Conservation (phyloP, 1,140 invertebrate species). For the Ridgeia piscesae region DNA sequence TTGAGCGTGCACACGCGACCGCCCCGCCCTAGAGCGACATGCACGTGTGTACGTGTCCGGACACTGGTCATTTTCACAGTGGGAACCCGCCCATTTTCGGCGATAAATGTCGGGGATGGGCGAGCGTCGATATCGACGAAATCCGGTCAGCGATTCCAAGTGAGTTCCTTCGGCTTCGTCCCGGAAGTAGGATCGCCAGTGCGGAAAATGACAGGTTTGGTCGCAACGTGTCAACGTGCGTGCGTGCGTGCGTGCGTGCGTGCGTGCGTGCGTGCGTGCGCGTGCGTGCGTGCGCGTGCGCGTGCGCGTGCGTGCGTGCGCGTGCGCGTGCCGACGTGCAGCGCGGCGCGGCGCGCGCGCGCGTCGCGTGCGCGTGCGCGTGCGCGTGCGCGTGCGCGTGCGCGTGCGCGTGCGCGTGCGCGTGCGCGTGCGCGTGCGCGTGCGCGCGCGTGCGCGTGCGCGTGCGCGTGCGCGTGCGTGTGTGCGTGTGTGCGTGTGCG, state of each 20-base stretch:
- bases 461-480: too few relatives aligned
- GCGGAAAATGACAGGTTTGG: background rate
- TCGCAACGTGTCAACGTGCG: background rate
- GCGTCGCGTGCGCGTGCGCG: too few relatives aligned
- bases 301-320: too few relatives aligned
- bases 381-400: too few relatives aligned
- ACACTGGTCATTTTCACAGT: background rate
- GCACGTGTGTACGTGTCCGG: background rate
- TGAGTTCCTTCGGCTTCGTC: background rate
- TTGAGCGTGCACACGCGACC: background rate
- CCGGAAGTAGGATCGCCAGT: background rate
- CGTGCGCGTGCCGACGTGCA: too few relatives aligned
- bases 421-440: too few relatives aligned
- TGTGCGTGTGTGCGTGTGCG: too few relatives aligned
- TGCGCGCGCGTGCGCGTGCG: too few relatives aligned
- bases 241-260: background rate
- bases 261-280: constrained; percentile 9
- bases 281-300: background rate
- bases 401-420: too few relatives aligned
- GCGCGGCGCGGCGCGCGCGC: too few relatives aligned
- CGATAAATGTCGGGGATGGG: background rate
- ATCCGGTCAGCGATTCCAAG: background rate
- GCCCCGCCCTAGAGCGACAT: too few relatives aligned
- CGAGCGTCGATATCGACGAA: background rate
- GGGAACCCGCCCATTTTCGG: background rate